These are phyloP conservation scores for Hylia prasina DNA, from an alignment of 2,113 vertebrate species.

Conservation along the genomic window DNA sequence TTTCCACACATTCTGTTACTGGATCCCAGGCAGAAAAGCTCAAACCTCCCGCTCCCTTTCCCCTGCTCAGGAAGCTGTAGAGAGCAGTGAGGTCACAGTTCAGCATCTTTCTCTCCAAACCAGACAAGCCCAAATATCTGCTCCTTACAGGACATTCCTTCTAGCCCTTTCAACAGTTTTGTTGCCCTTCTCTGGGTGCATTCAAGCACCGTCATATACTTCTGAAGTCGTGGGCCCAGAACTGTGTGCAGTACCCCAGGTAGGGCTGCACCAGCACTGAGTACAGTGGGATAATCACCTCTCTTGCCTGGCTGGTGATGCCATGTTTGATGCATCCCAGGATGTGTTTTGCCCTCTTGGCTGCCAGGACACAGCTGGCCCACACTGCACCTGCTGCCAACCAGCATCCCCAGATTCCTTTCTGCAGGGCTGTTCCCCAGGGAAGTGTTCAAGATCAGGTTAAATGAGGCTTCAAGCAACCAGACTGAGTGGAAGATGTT, in stretches of 20 bases:
- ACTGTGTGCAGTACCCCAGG: not conserved
- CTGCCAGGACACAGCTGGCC: not conserved
- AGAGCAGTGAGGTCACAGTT: not conserved
- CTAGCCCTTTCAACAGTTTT: not conserved
- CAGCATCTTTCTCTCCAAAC: not conserved
- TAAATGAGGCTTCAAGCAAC: not conserved
- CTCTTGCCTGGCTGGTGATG: not conserved
- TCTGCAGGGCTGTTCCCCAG: not conserved
- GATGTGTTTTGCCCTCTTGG: not conserved
- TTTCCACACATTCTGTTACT: rapidly evolving
- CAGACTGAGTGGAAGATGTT: not conserved
- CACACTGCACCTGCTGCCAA: not conserved
- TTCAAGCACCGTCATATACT: not conserved
- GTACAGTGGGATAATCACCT: too few relatives aligned
- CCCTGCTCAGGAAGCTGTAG: not conserved
- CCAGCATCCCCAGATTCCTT: not conserved
- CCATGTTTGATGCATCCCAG: not conserved
- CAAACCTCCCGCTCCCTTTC: not conserved
- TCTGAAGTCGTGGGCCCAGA: not conserved
- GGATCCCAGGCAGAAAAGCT: not conserved
- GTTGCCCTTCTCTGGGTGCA: not conserved
- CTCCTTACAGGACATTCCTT: not conserved
- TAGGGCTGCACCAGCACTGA: rapidly evolving
- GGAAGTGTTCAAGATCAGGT: not conserved
- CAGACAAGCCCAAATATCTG: not conserved